These are phyloP conservation scores for Wasmannia auropunctata DNA, from an alignment of 1,140 invertebrate genomes.

Conservation along the genomic window DNA sequence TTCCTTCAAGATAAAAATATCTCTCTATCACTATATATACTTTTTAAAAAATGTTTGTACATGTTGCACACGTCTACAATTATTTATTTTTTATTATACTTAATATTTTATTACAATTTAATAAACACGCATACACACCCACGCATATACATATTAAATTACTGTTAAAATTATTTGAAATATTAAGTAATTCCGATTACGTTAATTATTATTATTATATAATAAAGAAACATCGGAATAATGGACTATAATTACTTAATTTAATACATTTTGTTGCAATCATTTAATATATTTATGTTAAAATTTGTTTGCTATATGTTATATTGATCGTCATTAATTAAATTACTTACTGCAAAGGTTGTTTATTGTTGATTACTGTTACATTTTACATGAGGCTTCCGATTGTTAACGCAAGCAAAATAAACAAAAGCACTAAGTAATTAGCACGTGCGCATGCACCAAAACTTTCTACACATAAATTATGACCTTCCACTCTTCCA, in stretches of 20 bases:
- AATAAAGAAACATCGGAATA: not conserved
- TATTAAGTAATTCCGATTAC: not conserved
- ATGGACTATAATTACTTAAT: slow-evolving; percentile 36
- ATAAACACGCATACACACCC: not conserved
- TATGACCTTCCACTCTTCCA: slow-evolving; percentile 6
- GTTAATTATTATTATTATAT: slow-evolving; percentile 38
- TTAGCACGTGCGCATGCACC: slow-evolving; percentile 32
- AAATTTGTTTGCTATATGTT: slow-evolving; percentile 5
- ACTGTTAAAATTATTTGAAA: slow-evolving; percentile 9
- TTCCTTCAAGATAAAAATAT: not conserved
- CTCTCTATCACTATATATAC: not conserved
- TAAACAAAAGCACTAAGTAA: slow-evolving; percentile 51
- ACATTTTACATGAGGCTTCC: slow-evolving; percentile 39
- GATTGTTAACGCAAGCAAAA: slow-evolving; percentile 43
- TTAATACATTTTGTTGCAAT: slow-evolving; percentile 31
- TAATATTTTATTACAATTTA: no score
- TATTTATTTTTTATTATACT: not conserved
- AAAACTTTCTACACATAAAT: slow-evolving; percentile 55
- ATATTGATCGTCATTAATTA: slow-evolving; percentile 49
- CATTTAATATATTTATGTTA: slow-evolving; percentile 46
- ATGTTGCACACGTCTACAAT: not conserved
- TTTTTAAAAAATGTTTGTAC: not conserved
- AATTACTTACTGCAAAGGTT: slow-evolving; percentile 41
- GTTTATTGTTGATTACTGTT: slow-evolving; percentile 45
- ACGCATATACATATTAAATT: slow-evolving; percentile 13